Evolutionary conservation across 2,113 vertebrate genomes (phyloP).

Genomic region (Rhinoderma darwinii): DNA sequence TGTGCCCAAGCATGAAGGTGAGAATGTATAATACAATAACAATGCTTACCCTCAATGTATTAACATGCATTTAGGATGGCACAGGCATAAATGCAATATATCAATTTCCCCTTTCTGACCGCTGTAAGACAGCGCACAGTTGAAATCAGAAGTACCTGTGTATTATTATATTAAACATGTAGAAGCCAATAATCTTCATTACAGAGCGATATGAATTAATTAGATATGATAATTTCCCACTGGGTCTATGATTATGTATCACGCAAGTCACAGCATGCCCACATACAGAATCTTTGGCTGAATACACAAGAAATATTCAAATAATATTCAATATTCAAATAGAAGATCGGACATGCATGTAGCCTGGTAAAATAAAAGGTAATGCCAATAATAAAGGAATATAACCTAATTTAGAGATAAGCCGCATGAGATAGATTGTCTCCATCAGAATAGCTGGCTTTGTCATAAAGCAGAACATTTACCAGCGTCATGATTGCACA

Average conservation of each 20-base stretch:
- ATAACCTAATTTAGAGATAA: background rate
- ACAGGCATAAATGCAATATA: background rate
- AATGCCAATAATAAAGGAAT: background rate
- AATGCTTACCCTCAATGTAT: background rate
- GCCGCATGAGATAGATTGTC: background rate
- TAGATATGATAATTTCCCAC: constrained; percentile 42
- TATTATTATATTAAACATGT: constrained; percentile 27
- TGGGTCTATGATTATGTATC: constrained; percentile 48
- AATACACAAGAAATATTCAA: background rate
- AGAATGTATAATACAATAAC: background rate
- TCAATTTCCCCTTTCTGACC: background rate
- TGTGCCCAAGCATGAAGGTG: background rate
- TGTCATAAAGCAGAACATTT: constrained; percentile 2
- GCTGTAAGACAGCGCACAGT: background rate
- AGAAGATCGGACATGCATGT: background rate
- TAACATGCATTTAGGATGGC: background rate
- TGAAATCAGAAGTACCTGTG: background rate
- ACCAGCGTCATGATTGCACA: background rate
- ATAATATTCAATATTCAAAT: background rate
- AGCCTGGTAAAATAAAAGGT: background rate
- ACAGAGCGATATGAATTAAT: constrained; percentile 52
- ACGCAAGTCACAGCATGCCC: constrained; percentile 46
- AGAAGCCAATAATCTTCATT: constrained; percentile 39
- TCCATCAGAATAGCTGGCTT: background rate
- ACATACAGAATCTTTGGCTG: constrained; percentile 19